Conservation (phyloP, 2,113 vertebrate genomes). For the Dipodomys merriami region DNA sequence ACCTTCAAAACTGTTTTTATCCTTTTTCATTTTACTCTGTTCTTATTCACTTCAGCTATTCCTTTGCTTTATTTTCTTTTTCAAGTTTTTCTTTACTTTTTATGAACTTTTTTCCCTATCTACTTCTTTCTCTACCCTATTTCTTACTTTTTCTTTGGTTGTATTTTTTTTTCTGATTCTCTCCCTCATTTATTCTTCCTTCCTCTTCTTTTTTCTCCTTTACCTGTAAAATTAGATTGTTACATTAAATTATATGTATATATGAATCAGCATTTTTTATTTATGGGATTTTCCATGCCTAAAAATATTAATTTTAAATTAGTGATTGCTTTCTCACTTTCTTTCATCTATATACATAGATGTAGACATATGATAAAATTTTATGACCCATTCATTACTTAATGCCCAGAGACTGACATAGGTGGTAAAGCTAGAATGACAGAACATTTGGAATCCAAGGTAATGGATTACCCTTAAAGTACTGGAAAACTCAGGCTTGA, state of each 20-base stretch:
- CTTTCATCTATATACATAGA: not conserved
- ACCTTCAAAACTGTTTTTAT: not conserved
- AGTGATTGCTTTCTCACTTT: not conserved
- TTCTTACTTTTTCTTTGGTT: not conserved
- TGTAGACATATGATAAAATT: not conserved
- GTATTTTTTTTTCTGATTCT: not conserved
- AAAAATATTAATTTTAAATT: conserved; percentile 2
- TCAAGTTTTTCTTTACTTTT: not conserved
- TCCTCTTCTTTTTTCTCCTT: not conserved
- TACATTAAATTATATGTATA: not conserved
- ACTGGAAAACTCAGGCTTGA: not conserved
- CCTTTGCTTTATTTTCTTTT: conserved; percentile 21
- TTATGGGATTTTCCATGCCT: not conserved
- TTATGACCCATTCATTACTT: not conserved
- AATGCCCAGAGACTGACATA: not conserved
- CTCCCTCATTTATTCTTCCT: not conserved
- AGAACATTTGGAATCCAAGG: not conserved
- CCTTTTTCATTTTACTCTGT: not conserved
- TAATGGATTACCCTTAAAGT: not conserved
- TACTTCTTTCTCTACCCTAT: not conserved
- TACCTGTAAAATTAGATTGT: not conserved
- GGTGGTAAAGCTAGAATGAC: not conserved
- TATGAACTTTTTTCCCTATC: not conserved
- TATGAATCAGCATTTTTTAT: not conserved
- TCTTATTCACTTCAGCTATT: not conserved